phyloP scores from a whole-genome alignment of 2,113 vertebrate species.

The Phocoena phocoena region DNA sequence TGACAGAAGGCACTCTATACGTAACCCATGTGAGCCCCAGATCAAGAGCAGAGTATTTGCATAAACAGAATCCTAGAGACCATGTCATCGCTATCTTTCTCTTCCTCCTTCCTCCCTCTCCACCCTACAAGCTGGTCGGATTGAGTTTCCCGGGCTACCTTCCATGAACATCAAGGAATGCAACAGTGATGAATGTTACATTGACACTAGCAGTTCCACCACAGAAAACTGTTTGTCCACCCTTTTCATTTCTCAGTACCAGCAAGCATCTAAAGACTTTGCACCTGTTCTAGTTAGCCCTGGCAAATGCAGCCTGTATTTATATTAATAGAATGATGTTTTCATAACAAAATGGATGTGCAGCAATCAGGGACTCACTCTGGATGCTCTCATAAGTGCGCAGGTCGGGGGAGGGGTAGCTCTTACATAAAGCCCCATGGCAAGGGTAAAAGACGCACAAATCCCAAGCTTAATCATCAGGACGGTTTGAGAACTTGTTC shows the following conservation, averaged over 20 bases:
- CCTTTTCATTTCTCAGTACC: constrained; percentile 71
- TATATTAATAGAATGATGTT: constrained; percentile 82
- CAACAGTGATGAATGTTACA: constrained; percentile 63
- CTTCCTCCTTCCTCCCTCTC: constrained; percentile 66
- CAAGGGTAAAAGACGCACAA: neutral
- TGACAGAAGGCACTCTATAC: constrained; percentile 39
- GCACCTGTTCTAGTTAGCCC: constrained; percentile 79
- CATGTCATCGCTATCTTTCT: constrained; percentile 65
- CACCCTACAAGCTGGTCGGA: neutral
- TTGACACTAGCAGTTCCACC: constrained; percentile 58
- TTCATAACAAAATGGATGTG: constrained; percentile 78
- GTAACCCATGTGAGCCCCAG: constrained; percentile 44
- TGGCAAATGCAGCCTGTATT: constrained; percentile 73
- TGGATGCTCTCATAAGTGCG: constrained; percentile 16
- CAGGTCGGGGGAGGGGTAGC: neutral
- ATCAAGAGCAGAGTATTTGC: constrained; percentile 70
- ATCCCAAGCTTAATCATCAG: neutral
- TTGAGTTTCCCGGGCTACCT: constrained; percentile 67
- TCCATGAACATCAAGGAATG: constrained; percentile 79
- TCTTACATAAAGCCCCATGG: constrained; percentile 64
- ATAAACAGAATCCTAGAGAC: constrained; percentile 76
- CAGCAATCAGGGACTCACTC: constrained; percentile 18
- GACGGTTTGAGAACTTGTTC: neutral
- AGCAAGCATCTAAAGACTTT: constrained; percentile 74
- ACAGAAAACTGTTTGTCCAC: constrained; percentile 76